Conservation (phyloP, 1,140 invertebrate species). For the Bombus polaris region DNA sequence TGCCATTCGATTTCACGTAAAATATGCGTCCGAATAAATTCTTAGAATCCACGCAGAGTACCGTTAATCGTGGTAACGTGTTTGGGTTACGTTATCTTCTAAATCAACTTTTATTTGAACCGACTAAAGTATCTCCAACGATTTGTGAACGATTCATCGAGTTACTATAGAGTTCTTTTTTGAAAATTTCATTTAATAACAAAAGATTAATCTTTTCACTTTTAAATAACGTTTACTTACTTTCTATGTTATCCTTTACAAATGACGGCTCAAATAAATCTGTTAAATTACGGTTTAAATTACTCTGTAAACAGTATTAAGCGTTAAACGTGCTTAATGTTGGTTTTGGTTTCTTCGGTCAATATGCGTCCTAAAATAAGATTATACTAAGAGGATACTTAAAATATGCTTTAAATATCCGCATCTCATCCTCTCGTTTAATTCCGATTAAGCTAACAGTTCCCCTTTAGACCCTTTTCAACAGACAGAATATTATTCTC, state of each 20-base stretch:
- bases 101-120: not conserved
- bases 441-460: not conserved
- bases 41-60: not conserved
- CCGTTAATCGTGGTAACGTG: not conserved
- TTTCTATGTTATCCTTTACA: no score
- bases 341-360: not conserved
- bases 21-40: conserved; percentile 4
- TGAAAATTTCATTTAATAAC: not conserved
- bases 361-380: not conserved
- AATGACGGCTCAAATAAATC: no score
- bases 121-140: no score
- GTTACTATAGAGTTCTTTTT: not conserved
- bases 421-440: not conserved
- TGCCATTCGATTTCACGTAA: conserved; percentile 3
- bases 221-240: no score
- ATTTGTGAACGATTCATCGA: not conserved
- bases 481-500: no score
- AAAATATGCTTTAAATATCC: not conserved
- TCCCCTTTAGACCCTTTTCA: no score
- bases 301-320: not conserved
- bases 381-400: not conserved
- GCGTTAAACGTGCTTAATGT: not conserved
- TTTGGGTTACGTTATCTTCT: not conserved
- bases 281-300: not conserved
- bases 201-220: not conserved